phyloP scores from a whole-genome alignment of 2,888 invertebrate genomes.

The Erebia palarica region DNA sequence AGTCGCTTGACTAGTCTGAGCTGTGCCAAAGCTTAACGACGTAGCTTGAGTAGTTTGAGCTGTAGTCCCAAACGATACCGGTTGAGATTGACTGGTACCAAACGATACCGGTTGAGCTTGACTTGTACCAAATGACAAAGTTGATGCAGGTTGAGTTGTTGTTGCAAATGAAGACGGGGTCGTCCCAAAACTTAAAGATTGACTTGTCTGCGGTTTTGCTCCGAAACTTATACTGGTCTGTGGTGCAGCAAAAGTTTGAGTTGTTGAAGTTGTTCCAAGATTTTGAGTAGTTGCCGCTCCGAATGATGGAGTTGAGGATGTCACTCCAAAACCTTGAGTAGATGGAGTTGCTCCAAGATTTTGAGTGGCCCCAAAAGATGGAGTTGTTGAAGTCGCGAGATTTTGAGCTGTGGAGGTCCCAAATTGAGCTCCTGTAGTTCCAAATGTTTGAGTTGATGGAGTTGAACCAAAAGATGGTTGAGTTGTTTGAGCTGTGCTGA shows the following conservation, averaged over 20 bases:
- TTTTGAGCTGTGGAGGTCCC: constrained; percentile 1
- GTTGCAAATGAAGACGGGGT: constrained; percentile 38
- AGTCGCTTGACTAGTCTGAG: constrained; percentile 33
- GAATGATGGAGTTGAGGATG: constrained; percentile 8
- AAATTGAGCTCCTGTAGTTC: constrained; percentile 16
- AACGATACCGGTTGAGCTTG: constrained; percentile 15
- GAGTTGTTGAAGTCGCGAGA: constrained; percentile 2
- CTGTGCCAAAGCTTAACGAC: constrained; percentile 46
- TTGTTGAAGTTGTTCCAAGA: constrained; percentile 38
- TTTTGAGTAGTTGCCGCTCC: constrained; percentile 28
- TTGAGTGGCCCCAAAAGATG: constrained; percentile 15
- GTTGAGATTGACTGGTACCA: constrained; percentile 29
- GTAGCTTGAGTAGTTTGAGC: constrained; percentile 33
- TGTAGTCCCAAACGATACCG: constrained; percentile 37
- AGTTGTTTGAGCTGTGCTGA: constrained; percentile 32
- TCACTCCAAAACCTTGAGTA: constrained; percentile 15
- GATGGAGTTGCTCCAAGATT: constrained; percentile 12
- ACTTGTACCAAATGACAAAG: constrained; percentile 29
- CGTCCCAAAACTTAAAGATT: constrained; percentile 30
- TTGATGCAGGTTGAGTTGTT: constrained; percentile 13
- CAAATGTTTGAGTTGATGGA: constrained; percentile 16
- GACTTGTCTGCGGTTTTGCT: constrained; percentile 35
- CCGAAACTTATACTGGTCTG: constrained; percentile 38
- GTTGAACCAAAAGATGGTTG: constrained; percentile 36
- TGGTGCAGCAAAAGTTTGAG: constrained; percentile 41